Conservation (phyloP, 2,113 vertebrate species). For the Microcebus griseorufus region DNA sequence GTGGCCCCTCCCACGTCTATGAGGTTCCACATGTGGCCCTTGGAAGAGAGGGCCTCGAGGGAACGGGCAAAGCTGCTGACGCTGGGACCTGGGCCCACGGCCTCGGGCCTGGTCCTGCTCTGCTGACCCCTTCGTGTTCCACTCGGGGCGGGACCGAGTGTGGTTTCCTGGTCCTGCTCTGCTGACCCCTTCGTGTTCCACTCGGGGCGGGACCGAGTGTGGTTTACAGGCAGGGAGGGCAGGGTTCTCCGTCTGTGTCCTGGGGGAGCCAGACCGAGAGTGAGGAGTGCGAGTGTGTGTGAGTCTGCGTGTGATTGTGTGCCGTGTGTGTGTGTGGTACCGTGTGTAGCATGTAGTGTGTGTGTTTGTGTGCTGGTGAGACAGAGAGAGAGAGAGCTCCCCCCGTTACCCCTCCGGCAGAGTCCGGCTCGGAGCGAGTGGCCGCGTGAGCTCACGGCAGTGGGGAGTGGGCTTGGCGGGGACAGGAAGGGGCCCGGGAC, state of each 20-base stretch:
- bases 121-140: background rate
- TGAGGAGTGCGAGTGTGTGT: background rate
- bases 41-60: background rate
- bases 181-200: background rate
- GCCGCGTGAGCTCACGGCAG: background rate
- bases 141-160: slow-evolving; percentile 3
- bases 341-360: background rate
- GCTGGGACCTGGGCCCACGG: background rate
- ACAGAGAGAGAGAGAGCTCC: background rate
- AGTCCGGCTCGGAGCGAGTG: background rate
- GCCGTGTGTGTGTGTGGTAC: background rate
- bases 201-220: slow-evolving; percentile 8
- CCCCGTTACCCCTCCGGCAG: background rate
- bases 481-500: background rate
- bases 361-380: background rate
- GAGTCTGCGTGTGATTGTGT: background rate
- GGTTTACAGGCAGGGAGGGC: background rate
- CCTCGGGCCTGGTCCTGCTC: background rate
- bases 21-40: background rate
- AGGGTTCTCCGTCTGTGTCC: background rate
- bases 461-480: background rate
- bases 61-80: background rate
- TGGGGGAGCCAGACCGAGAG: background rate
- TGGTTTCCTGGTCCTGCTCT: background rate
- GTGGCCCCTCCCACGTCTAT: background rate